Conservation (phyloP, 2,888 invertebrate species). For the Notocelia uddmanniana region DNA sequence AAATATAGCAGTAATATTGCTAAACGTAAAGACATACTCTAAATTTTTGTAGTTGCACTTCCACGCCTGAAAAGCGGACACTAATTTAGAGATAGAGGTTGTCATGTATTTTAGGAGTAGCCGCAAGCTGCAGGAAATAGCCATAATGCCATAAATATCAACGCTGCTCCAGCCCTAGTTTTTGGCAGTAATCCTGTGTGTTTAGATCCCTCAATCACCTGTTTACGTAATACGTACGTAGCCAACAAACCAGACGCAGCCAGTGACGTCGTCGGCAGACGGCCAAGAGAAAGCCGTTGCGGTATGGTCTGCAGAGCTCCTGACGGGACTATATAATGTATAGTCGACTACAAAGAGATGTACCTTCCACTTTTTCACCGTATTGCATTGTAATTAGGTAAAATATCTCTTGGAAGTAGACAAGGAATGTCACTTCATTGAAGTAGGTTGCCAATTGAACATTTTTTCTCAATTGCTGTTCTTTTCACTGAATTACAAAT, state of each 20-base stretch:
- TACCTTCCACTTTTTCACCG: too few relatives aligned
- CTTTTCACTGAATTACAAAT: neutral
- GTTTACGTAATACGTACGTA: slow-evolving; percentile 42
- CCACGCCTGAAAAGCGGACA: too few relatives aligned
- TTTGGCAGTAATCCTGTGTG: slow-evolving; percentile 19
- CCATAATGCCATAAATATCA: slow-evolving; percentile 4
- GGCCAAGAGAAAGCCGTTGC: slow-evolving; percentile 36
- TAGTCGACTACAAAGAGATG: too few relatives aligned
- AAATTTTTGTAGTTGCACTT: too few relatives aligned
- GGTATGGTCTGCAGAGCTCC: slow-evolving; percentile 7
- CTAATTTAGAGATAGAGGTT: too few relatives aligned
- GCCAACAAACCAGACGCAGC: slow-evolving; percentile 26
- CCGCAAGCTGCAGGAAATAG: neutral
- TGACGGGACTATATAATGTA: too few relatives aligned
- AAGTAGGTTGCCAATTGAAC: neutral
- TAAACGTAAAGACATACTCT: too few relatives aligned
- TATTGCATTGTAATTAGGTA: too few relatives aligned
- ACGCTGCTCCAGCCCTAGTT: neutral
- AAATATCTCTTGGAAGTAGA: too few relatives aligned
- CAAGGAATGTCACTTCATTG: neutral
- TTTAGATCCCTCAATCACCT: neutral
- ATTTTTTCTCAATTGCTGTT: neutral
- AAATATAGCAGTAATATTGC: too few relatives aligned
- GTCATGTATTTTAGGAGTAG: neutral
- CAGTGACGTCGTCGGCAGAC: slow-evolving; percentile 33